Evolutionary conservation across 2,797 vertebrate species (phyloP), one percentile per base, ranked within the genome.

Genomic region (Syndactyla subalaris): DNA sequence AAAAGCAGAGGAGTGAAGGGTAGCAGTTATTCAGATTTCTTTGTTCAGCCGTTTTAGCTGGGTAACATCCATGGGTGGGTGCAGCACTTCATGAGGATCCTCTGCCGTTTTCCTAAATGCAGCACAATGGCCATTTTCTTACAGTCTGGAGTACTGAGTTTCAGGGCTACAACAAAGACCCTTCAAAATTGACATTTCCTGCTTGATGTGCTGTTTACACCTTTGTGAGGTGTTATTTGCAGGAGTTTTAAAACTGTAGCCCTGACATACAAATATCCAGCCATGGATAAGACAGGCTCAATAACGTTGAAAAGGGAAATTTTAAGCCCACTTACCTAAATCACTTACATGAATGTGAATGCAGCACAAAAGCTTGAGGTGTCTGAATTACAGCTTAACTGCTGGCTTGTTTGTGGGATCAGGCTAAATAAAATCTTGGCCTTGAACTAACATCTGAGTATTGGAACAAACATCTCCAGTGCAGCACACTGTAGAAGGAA

Each of bases 401-500:
- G 58, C 21, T 73, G 81, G 54, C 45, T 93, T 96, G 49, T 89
- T 96, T 92, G 73, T 83, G 78, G n/a, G 1, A 34, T 81, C 48
- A 58, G 66, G 16, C 21, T 91, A 91, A 89, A 89, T 89, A 89
- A 92, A 92, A 89, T 86, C 79, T 86, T 92, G 91, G 91, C 94
- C 92, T 96, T 94, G 92, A 96, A 92, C 73, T 89, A 67, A 0
- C 88, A n/a, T 75, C 89, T 92, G 19, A 84, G 66, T 82, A 43
- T 88, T 96, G 92, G 91, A 97, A 93, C 87, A 95, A 96, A 88
- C 62, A 84, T 81, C 76, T 89, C 38, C 38, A 81, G 22, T 81
- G 87, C 66, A 88, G 62, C 39, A 92, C 29, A 4, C 76, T 94
- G 85, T 85, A 95, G 87, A 86, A 96, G 89, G 93, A 97, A 97